Conservation (phyloP, 2,888 invertebrate genomes). For the Stenodema calcarata region DNA sequence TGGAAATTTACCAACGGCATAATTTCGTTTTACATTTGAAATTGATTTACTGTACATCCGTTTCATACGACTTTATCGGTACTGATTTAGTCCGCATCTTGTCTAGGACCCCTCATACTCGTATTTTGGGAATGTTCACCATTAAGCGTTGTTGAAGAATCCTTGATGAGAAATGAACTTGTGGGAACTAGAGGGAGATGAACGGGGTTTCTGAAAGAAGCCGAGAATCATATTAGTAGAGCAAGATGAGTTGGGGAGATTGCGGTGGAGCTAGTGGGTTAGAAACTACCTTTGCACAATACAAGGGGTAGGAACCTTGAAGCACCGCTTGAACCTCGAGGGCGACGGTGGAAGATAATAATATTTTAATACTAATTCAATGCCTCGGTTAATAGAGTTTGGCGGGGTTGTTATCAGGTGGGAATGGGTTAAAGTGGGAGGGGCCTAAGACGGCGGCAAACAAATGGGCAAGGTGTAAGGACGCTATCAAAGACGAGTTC, state of each 20-base stretch:
- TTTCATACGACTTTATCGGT: too few species aligned
- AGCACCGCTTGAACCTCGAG: not conserved
- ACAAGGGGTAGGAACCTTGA: not conserved
- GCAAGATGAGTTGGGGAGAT: constrained; percentile 24
- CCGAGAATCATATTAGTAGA: not conserved
- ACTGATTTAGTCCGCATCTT: too few species aligned
- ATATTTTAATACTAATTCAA: constrained; percentile 47
- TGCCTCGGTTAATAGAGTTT: constrained; percentile 43
- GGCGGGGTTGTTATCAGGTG: constrained; percentile 43
- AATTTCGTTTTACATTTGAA: too few species aligned
- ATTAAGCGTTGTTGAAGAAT: too few species aligned
- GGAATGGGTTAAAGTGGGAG: constrained; percentile 32
- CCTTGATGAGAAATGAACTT: not conserved
- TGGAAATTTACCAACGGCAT: too few species aligned
- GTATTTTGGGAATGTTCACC: too few species aligned
- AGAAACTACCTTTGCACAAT: constrained; percentile 13
- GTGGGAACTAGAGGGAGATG: not conserved
- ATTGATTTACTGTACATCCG: too few species aligned
- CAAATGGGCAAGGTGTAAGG: constrained; percentile 46
- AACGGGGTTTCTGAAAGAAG: not conserved
- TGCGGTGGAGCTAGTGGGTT: constrained; percentile 11
- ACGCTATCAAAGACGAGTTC: constrained; percentile 45
- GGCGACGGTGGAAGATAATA: constrained; percentile 37
- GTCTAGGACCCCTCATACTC: too few species aligned
- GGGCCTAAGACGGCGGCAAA: constrained; percentile 16